phyloP scores from a whole-genome alignment of 37 sponge, comb jelly and placozoan genomes.

The Diacarnus erythraeanus region DNA sequence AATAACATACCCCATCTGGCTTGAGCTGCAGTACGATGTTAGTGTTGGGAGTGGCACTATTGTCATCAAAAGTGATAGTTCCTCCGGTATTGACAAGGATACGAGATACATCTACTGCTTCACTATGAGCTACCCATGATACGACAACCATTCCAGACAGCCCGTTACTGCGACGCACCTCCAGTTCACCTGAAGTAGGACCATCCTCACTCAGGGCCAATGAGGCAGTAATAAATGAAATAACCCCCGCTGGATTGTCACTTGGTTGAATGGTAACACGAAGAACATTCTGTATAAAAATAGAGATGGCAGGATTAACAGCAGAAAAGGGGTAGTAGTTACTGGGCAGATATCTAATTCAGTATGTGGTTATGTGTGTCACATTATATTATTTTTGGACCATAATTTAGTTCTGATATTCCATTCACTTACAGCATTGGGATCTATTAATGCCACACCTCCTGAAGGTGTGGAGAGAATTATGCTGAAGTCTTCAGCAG shows the following conservation, averaged over 20 bases:
- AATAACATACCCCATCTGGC: constrained; percentile 14
- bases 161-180: constrained; percentile 18
- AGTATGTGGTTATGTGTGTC: no score
- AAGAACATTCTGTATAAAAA: constrained; percentile 32
- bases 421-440: constrained; percentile 44
- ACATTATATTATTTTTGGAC: no score
- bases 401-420: no score
- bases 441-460: constrained; percentile 47
- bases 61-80: constrained; percentile 36
- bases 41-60: constrained; percentile 19
- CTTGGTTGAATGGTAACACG: constrained; percentile 49
- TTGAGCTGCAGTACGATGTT: constrained; percentile 27
- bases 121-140: constrained; percentile 44
- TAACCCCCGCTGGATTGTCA: constrained; percentile 67
- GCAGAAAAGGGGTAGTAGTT: no score
- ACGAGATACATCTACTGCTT: constrained; percentile 11
- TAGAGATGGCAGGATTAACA: constrained; percentile 1
- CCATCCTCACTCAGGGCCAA: constrained; percentile 50
- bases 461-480: constrained; percentile 60
- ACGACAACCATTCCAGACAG: constrained; percentile 34
- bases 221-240: constrained; percentile 41
- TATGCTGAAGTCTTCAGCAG: constrained; percentile 70
- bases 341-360: no score
- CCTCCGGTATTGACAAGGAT: constrained; percentile 26
- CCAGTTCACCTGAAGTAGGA: constrained; percentile 17